These are phyloP conservation scores for Helostoma temminkii DNA, from an alignment of 2,797 vertebrate genomes.

Conservation along the genomic window DNA sequence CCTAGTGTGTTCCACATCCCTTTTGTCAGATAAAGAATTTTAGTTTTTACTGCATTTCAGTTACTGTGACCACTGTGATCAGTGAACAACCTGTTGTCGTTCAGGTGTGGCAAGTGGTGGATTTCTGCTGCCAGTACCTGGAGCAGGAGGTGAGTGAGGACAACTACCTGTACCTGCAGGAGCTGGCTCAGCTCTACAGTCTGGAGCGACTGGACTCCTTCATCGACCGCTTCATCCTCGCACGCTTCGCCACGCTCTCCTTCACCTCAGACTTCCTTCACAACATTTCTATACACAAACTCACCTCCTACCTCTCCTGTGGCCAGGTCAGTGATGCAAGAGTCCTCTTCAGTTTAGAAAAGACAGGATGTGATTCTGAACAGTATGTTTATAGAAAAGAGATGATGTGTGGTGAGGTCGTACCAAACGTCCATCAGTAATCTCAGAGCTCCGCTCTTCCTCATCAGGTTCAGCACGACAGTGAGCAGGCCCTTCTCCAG, in stretches of 20 bases:
- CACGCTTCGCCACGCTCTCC: conserved; percentile 88
- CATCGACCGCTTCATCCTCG: conserved; percentile 91
- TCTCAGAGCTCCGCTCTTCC: background rate
- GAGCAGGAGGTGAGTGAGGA: conserved; percentile 93
- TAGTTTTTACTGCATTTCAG: too few species aligned
- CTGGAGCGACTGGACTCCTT: conserved; percentile 91
- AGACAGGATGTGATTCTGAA: too few species aligned
- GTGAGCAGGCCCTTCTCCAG: conserved; percentile 90
- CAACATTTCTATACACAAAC: conserved; percentile 87
- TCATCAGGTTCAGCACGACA: conserved; percentile 87
- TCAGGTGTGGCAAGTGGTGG: conserved; percentile 93
- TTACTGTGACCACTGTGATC: background rate
- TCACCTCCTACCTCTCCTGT: conserved; percentile 89
- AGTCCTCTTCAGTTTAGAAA: background rate
- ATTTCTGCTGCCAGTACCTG: conserved; percentile 97
- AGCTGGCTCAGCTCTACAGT: conserved; percentile 93
- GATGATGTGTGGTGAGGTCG: background rate
- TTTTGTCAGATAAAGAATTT: too few species aligned
- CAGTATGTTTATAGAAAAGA: background rate
- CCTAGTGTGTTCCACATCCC: background rate
- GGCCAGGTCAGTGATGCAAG: conserved; percentile 60
- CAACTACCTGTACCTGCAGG: conserved; percentile 94
- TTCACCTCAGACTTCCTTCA: conserved; percentile 90
- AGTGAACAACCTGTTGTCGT: conserved; percentile 59
- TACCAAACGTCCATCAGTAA: background rate